These are phyloP conservation scores for Athene cunicularia DNA, from an alignment of 2,113 vertebrate genomes.

Conservation along the genomic window DNA sequence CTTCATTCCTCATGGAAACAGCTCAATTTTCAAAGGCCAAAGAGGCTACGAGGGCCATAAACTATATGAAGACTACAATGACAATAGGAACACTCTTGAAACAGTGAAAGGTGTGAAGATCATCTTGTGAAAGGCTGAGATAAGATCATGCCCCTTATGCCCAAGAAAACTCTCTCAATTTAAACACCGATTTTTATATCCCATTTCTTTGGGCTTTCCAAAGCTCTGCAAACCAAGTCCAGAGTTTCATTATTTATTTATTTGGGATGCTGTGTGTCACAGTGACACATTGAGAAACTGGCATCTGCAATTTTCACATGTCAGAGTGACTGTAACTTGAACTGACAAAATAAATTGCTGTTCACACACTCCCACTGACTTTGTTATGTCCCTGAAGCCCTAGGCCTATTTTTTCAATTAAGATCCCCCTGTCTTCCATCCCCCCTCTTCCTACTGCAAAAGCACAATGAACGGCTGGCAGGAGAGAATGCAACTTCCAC, in stretches of 20 bases:
- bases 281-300: constrained; percentile 42
- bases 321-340: constrained; percentile 57
- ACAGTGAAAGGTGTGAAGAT: not conserved
- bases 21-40: not conserved
- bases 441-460: constrained; percentile 9
- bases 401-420: constrained; percentile 67
- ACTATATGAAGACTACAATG: not conserved
- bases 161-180: not conserved
- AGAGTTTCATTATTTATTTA: constrained; percentile 50
- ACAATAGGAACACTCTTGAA: not conserved
- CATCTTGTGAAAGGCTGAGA: not conserved
- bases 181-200: not conserved
- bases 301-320: constrained; percentile 62
- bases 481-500: constrained; percentile 46
- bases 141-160: not conserved
- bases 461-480: constrained; percentile 20
- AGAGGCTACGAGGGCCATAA: not conserved
- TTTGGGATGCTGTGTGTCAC: constrained; percentile 30
- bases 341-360: constrained; percentile 60
- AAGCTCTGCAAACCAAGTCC: not conserved
- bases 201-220: not conserved
- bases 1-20: not conserved
- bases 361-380: constrained; percentile 57
- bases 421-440: constrained; percentile 44
- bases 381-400: constrained; percentile 49